Conservation (phyloP, 2,797 vertebrate species). For the Denticeps clupeoides region DNA sequence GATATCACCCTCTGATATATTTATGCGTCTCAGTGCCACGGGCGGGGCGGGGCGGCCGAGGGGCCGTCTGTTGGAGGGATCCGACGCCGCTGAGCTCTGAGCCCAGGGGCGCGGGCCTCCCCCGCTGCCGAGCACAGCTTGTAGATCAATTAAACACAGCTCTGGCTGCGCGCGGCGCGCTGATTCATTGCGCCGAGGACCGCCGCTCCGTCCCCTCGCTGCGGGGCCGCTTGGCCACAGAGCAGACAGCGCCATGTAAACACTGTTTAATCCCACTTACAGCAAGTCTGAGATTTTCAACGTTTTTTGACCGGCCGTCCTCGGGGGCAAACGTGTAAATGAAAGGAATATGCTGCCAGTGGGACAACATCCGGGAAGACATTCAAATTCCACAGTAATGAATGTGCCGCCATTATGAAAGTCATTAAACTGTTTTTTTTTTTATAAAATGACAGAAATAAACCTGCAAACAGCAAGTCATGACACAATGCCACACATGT, state of each 20-base stretch:
- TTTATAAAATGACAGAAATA: too few relatives aligned
- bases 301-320: too few relatives aligned
- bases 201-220: neutral
- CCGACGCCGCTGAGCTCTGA: slow-evolving; percentile 3
- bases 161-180: slow-evolving; percentile 5
- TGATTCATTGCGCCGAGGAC: neutral
- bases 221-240: slow-evolving; percentile 4
- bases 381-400: too few relatives aligned
- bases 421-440: too few relatives aligned
- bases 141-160: slow-evolving; percentile 28
- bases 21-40: neutral
- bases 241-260: slow-evolving; percentile 17
- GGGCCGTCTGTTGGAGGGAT: neutral
- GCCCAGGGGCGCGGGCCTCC: neutral
- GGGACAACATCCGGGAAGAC: too few relatives aligned
- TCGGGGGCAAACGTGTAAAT: slow-evolving; percentile 7
- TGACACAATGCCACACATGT: too few relatives aligned
- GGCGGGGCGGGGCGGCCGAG: neutral
- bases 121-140: slow-evolving; percentile 24
- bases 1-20: neutral
- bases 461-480: too few relatives aligned
- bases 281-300: neutral
- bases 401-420: too few relatives aligned
- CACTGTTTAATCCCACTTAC: slow-evolving; percentile 21
- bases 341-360: too few relatives aligned